Conservation (phyloP, 2,888 invertebrate genomes). For the Ennomos erosarius region DNA sequence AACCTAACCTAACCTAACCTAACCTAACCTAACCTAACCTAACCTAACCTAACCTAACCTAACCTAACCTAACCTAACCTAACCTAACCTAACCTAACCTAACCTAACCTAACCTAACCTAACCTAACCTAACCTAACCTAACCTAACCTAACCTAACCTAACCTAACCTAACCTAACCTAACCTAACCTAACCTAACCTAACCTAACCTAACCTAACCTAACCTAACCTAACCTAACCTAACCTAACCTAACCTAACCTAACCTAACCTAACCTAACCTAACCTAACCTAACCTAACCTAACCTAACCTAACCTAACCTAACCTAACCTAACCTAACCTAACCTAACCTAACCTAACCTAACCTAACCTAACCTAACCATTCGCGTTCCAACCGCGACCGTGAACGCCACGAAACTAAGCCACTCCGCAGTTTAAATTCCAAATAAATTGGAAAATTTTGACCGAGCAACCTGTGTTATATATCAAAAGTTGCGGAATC, state of each 20-base stretch:
- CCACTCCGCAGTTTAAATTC: too few species aligned
- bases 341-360: constrained; percentile 25
- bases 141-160: constrained; percentile 18
- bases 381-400: too few species aligned
- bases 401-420: too few species aligned
- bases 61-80: constrained; percentile 10
- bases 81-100: constrained; percentile 15
- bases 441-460: too few species aligned
- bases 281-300: constrained; percentile 12
- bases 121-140: constrained; percentile 19
- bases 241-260: constrained; percentile 17
- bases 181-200: constrained; percentile 15
- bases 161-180: constrained; percentile 17
- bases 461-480: too few species aligned
- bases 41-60: constrained; percentile 10
- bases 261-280: constrained; percentile 13
- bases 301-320: constrained; percentile 12
- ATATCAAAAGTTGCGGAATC: too few species aligned
- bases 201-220: constrained; percentile 10
- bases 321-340: constrained; percentile 6
- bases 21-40: constrained; percentile 32
- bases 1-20: constrained; percentile 31
- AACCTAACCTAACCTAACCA: constrained; percentile 34
- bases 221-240: constrained; percentile 13
- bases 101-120: constrained; percentile 19